A percentile compares a stretch with the other conserved stretches of the same genome.
phyloP scores from a whole-genome alignment of 2,888 invertebrate genomes.

The Hofmannophila pseudospretella region DNA sequence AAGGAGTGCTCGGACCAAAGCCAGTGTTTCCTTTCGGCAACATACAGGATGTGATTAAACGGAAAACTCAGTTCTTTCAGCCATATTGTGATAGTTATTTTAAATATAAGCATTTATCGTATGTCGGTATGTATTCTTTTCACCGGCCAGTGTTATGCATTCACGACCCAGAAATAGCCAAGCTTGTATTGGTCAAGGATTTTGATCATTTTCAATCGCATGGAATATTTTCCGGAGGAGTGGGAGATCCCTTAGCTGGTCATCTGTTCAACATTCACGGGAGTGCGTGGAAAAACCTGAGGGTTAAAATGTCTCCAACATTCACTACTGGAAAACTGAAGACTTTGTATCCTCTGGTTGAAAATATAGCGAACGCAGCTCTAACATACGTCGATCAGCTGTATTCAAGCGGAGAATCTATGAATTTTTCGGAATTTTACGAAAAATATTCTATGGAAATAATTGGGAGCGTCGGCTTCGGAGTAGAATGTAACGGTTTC shows the following conservation, averaged over 20 bases:
- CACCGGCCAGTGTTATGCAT: slow-evolving; percentile 79
- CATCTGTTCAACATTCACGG: slow-evolving; percentile 79
- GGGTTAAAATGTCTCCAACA: slow-evolving; percentile 80
- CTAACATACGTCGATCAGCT: slow-evolving; percentile 49
- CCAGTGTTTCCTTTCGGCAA: slow-evolving; percentile 82
- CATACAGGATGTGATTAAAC: slow-evolving; percentile 70
- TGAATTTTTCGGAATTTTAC: slow-evolving; percentile 76
- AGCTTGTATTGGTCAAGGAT: slow-evolving; percentile 79
- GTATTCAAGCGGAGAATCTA: slow-evolving; percentile 37
- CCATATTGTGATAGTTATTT: slow-evolving; percentile 78
- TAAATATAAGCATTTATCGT: slow-evolving; percentile 66
- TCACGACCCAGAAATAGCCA: slow-evolving; percentile 79
- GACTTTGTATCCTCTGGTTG: slow-evolving; percentile 79
- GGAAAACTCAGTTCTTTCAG: slow-evolving; percentile 78
- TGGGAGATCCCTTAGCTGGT: slow-evolving; percentile 78
- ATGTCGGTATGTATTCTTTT: slow-evolving; percentile 80
- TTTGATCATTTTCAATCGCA: slow-evolving; percentile 82
- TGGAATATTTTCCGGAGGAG: slow-evolving; percentile 79
- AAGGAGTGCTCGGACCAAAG: slow-evolving; percentile 74
- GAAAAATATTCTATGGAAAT: slow-evolving; percentile 80
- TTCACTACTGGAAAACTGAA: slow-evolving; percentile 83
- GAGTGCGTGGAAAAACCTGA: slow-evolving; percentile 79
- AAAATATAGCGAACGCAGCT: slow-evolving; percentile 75
- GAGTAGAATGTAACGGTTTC: slow-evolving; percentile 79
- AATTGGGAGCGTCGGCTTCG: slow-evolving; percentile 79